Conservation (phyloP, 2,797 vertebrate genomes). For the Acrocephalus scirpaceus region DNA sequence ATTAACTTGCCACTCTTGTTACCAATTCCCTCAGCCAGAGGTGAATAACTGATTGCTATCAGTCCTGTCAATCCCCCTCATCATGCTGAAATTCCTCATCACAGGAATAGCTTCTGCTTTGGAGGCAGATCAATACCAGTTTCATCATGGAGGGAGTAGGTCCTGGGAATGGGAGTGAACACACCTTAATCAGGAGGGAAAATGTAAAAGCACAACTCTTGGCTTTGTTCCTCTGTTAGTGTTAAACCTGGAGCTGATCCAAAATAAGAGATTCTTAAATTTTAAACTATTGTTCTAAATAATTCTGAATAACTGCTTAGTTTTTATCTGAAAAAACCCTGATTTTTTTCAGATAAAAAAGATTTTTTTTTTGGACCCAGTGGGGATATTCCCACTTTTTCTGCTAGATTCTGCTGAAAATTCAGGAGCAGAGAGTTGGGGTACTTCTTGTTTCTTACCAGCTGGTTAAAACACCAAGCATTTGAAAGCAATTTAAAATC, state of each 20-base stretch:
- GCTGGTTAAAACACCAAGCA: neutral
- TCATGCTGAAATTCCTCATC: neutral
- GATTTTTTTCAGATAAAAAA: too few species aligned
- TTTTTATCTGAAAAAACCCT: neutral
- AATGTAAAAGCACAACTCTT: neutral
- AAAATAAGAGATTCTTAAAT: neutral
- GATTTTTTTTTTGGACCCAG: neutral
- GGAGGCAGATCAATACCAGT: neutral
- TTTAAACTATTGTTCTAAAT: neutral
- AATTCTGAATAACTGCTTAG: neutral
- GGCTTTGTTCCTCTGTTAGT: neutral
- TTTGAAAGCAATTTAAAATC: neutral
- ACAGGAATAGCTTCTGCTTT: neutral
- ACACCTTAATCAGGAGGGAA: neutral
- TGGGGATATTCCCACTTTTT: neutral
- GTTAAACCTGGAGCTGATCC: neutral
- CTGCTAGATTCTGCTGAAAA: neutral
- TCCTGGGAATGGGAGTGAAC: neutral
- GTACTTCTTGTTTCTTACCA: neutral
- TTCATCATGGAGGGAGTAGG: neutral
- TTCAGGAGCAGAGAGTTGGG: rapidly evolving
- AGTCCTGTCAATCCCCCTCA: neutral
- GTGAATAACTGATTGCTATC: constrained; percentile 23
- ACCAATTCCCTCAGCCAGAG: neutral
- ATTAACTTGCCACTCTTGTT: neutral